Conservation (phyloP, 2,888 invertebrate species). For the Thecocarcelia acutangulata region DNA sequence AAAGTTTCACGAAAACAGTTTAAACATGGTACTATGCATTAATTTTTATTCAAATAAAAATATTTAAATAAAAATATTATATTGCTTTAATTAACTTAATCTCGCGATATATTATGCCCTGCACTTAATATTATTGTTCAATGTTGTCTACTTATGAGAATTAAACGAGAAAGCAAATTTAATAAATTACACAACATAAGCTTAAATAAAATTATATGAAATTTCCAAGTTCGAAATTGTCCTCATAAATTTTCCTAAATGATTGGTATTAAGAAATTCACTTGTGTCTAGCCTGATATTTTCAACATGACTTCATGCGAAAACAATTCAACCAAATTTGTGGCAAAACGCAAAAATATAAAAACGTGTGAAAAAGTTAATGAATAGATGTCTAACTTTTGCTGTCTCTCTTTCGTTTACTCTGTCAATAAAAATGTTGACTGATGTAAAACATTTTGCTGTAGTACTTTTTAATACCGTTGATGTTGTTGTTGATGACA, state of each 20-base stretch:
- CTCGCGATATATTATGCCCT: too few relatives aligned
- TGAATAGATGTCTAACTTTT: not conserved
- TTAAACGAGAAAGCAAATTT: too few relatives aligned
- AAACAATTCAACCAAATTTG: constrained; percentile 9
- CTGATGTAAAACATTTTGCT: constrained; percentile 11
- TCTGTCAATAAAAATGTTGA: not conserved
- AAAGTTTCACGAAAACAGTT: too few relatives aligned
- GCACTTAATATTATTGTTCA: too few relatives aligned
- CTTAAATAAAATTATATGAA: too few relatives aligned
- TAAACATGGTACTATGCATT: too few relatives aligned
- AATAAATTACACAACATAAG: too few relatives aligned
- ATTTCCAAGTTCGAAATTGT: not conserved
- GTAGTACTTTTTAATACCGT: constrained; percentile 12
- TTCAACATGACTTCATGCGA: not conserved
- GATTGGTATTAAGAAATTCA: constrained; percentile 1
- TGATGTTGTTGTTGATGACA: not conserved
- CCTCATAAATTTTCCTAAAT: not conserved
- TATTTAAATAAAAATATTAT: too few relatives aligned
- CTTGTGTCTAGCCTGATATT: not conserved
- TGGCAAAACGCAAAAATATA: not conserved
- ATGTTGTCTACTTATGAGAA: too few relatives aligned
- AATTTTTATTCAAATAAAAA: too few relatives aligned
- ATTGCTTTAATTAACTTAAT: too few relatives aligned
- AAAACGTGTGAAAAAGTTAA: constrained; percentile 16
- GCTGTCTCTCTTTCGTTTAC: not conserved